Evolutionary conservation across 2,888 invertebrate species (phyloP).

Genomic region (Leptopilina drosophilae): DNA sequence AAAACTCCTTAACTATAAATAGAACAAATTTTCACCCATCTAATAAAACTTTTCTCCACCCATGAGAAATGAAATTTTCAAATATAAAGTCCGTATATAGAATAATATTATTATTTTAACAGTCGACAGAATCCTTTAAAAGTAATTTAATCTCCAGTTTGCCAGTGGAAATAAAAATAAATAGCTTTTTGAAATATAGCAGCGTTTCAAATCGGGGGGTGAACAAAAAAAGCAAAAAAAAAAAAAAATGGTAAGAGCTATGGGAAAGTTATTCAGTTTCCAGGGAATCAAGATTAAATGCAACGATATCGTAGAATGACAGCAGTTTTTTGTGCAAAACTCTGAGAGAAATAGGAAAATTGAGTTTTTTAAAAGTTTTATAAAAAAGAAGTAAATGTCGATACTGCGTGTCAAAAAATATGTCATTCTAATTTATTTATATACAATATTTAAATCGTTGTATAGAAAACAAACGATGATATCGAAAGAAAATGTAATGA

Average conservation of each 20-base stretch:
- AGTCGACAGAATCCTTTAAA: neutral
- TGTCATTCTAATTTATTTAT: neutral
- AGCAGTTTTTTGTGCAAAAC: constrained; percentile 10
- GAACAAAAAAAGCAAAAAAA: too few relatives aligned
- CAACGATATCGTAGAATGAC: constrained; percentile 9
- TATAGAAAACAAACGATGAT: neutral
- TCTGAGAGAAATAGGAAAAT: constrained; percentile 4
- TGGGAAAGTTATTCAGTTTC: constrained; percentile 15
- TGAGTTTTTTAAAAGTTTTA: neutral
- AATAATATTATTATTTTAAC: too few relatives aligned
- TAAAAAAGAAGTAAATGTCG: neutral
- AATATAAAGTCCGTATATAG: too few relatives aligned
- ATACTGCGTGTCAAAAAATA: neutral
- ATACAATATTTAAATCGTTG: neutral
- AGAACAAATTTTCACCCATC: too few relatives aligned
- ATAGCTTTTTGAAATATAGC: constrained; percentile 17
- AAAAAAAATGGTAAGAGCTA: neutral
- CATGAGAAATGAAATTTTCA: too few relatives aligned
- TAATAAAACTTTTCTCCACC: too few relatives aligned
- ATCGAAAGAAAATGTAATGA: neutral
- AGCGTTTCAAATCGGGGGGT: neutral
- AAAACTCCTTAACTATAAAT: too few relatives aligned
- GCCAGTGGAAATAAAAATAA: constrained; percentile 4
- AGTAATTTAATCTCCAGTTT: constrained; percentile 1
- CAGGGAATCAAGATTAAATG: constrained; percentile 12